These are phyloP conservation scores for Apteryx mantelli DNA, from an alignment of 2,113 vertebrate species.

Conservation along the genomic window DNA sequence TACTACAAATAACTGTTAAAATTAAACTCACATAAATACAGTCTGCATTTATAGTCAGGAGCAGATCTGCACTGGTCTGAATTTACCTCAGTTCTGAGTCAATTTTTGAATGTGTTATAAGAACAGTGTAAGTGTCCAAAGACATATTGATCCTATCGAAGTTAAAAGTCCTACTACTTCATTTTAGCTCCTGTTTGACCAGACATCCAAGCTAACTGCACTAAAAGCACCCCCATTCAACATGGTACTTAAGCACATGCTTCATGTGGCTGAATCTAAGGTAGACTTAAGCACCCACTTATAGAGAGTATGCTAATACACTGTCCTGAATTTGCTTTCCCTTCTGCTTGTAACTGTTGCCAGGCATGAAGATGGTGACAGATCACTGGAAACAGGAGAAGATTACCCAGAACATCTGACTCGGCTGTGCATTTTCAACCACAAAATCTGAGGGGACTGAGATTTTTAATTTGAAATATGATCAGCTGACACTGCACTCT, in stretches of 20 bases:
- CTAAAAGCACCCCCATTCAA: not conserved
- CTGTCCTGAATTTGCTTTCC: not conserved
- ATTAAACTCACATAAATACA: constrained; percentile 49
- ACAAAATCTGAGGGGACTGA: not conserved
- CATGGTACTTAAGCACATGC: not conserved
- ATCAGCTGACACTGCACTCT: not conserved
- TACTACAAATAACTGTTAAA: constrained; percentile 39
- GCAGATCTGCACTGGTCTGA: not conserved
- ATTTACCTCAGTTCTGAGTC: not conserved
- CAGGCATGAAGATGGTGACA: not conserved
- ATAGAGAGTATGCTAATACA: not conserved
- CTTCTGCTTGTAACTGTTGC: not conserved
- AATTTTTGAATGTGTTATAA: not conserved
- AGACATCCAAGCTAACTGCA: not conserved
- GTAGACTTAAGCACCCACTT: not conserved
- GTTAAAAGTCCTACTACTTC: not conserved
- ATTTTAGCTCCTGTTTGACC: not conserved
- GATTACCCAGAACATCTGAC: not conserved
- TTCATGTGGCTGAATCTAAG: not conserved
- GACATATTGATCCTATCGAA: not conserved
- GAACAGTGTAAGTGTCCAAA: not conserved
- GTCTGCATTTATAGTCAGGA: not conserved
- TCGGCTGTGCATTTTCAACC: not conserved
- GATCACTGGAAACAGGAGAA: not conserved
- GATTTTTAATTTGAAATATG: not conserved